phyloP scores from a whole-genome alignment of 2,797 vertebrate genomes.

The Coregonus ussuriensis region DNA sequence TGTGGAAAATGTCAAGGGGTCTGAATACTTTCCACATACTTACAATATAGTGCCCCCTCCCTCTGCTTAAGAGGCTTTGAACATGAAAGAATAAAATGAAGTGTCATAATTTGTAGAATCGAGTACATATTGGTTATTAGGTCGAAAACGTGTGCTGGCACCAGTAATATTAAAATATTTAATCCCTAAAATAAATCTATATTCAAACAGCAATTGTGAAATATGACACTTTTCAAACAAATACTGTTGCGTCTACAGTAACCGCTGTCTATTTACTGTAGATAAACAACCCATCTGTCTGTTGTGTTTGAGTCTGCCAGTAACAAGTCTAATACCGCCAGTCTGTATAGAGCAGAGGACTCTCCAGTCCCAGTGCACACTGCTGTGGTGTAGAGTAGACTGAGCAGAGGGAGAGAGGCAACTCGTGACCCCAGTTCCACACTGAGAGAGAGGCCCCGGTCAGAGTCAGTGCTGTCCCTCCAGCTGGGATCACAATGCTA shows the following conservation, averaged over 20 bases:
- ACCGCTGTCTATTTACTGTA: neutral
- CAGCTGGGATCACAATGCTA: slow-evolving; percentile 78
- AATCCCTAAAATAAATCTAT: neutral
- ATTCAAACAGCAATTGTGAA: neutral
- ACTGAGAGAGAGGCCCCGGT: slow-evolving; percentile 64
- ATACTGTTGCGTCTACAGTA: neutral
- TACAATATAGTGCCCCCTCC: slow-evolving; percentile 34
- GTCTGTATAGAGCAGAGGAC: neutral
- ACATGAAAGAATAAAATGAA: slow-evolving; percentile 37
- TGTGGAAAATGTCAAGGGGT: too few species aligned
- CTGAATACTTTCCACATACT: slow-evolving; percentile 34
- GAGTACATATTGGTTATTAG: neutral
- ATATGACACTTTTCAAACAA: neutral
- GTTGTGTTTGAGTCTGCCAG: neutral
- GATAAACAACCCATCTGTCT: neutral
- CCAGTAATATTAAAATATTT: neutral
- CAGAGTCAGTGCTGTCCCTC: slow-evolving; percentile 70
- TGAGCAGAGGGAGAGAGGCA: slow-evolving; percentile 19
- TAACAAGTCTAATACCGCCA: neutral
- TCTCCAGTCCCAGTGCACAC: neutral
- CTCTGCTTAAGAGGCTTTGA: slow-evolving; percentile 9
- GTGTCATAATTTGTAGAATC: slow-evolving; percentile 38
- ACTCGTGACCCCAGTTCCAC: slow-evolving; percentile 60
- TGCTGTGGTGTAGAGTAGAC: neutral
- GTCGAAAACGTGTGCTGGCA: neutral